A percentile compares a stretch with the other conserved stretches of the same genome.
Conservation (phyloP, 2,888 invertebrate species). For the Nebria salina region DNA sequence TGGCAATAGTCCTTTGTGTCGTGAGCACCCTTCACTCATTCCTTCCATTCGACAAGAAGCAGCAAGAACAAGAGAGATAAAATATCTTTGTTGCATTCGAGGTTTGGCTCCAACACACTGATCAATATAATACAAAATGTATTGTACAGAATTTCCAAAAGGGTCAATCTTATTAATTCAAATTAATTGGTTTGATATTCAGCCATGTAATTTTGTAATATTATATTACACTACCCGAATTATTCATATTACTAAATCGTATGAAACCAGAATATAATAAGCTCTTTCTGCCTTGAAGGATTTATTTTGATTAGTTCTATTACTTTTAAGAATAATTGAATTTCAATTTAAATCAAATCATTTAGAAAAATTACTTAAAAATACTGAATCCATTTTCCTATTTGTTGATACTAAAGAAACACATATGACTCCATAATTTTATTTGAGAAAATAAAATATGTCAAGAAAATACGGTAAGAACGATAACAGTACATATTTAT, state of each 20-base stretch:
- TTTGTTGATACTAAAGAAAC: not conserved
- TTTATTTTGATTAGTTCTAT: too few relatives aligned
- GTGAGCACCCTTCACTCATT: not conserved
- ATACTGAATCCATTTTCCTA: not conserved
- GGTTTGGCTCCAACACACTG: constrained; percentile 2
- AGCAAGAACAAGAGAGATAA: not conserved
- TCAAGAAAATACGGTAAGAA: not conserved
- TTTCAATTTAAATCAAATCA: too few relatives aligned
- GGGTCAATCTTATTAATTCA: not conserved
- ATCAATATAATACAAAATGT: constrained; percentile 11
- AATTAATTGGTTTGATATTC: not conserved
- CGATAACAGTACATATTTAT: not conserved
- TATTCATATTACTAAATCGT: not conserved
- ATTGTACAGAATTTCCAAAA: not conserved
- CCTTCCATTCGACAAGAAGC: not conserved
- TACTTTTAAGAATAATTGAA: too few relatives aligned
- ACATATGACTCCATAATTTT: not conserved
- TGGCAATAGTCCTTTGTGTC: constrained; percentile 9
- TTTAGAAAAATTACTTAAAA: too few relatives aligned
- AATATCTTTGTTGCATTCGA: not conserved
- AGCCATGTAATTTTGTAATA: not conserved
- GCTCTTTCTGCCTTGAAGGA: too few relatives aligned
- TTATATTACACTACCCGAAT: not conserved
- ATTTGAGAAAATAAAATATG: not conserved
- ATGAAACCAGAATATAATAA: too few relatives aligned